A percentile compares a stretch with the other conserved stretches of the same genome.
Evolutionary conservation across 2,888 invertebrate species (phyloP).

Genomic region (Apodemia mormo): DNA sequence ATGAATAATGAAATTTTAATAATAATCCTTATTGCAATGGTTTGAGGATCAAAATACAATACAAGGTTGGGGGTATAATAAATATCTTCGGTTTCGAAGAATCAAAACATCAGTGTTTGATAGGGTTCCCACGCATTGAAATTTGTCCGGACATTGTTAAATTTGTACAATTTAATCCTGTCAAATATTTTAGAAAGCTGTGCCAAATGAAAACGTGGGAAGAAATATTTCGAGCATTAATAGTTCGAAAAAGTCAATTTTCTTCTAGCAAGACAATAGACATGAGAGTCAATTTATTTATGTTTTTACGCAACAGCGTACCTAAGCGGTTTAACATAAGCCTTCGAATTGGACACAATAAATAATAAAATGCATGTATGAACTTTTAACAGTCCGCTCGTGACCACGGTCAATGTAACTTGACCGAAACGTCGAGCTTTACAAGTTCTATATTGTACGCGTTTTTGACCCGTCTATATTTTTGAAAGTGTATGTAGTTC

Average conservation of each 20-base stretch:
- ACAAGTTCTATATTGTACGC: no score
- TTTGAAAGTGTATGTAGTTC: no score
- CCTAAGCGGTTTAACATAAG: no score
- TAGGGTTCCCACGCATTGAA: neutral
- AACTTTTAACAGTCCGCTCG: no score
- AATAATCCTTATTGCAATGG: neutral
- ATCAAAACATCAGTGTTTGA: conserved; percentile 1
- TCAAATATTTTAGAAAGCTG: neutral
- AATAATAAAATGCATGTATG: no score
- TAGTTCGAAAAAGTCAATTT: neutral
- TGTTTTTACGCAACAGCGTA: no score
- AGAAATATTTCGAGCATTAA: neutral
- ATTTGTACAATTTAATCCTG: neutral
- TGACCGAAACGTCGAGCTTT: no score
- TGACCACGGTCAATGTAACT: no score
- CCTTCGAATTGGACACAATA: no score
- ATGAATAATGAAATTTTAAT: neutral
- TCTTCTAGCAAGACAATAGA: neutral
- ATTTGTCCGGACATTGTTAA: neutral
- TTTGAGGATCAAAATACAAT: neutral
- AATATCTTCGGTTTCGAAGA: conserved; percentile 10
- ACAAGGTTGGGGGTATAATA: neutral
- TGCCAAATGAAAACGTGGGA: neutral
- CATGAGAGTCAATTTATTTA: no score
- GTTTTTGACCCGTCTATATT: no score